A percentile compares a stretch with the other conserved stretches of the same genome.
Evolutionary conservation across 2,888 invertebrate genomes (phyloP).

Genomic region (Cosmorhoe ocellata): DNA sequence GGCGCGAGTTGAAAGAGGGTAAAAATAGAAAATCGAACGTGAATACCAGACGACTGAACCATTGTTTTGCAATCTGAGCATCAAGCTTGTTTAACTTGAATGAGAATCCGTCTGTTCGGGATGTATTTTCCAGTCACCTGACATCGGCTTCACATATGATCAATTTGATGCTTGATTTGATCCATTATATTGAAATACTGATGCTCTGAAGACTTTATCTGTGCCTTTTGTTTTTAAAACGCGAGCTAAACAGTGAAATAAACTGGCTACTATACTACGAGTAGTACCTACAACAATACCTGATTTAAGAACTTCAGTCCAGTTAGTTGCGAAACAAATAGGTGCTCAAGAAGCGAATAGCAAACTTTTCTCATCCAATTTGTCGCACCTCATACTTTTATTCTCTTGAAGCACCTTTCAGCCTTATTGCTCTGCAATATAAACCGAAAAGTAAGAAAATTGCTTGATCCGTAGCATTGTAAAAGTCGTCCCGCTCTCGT

Average conservation of each 20-base stretch:
- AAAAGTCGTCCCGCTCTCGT: conserved; percentile 71
- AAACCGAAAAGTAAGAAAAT: conserved; percentile 69
- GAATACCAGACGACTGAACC: conserved; percentile 29
- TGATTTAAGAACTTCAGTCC: conserved; percentile 43
- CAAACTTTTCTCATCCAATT: conserved; percentile 75
- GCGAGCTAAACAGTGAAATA: conserved; percentile 1
- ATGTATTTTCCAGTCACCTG: conserved; percentile 29
- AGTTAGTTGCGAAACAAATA: conserved; percentile 48
- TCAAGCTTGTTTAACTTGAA: conserved; percentile 33
- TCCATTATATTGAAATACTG: conserved; percentile 28
- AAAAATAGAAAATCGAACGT: conserved; percentile 27
- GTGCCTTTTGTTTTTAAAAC: neutral
- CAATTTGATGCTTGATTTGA: conserved; percentile 32
- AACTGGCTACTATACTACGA: no score
- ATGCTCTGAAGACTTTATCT: conserved; percentile 10
- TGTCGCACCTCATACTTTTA: conserved; percentile 74
- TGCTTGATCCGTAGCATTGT: conserved; percentile 75
- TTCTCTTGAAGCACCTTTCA: conserved; percentile 59
- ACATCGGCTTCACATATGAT: conserved; percentile 30
- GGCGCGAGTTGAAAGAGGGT: conserved; percentile 1
- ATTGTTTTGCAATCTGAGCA: conserved; percentile 34
- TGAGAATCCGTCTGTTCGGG: conserved; percentile 30
- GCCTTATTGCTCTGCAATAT: conserved; percentile 69
- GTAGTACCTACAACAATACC: conserved; percentile 30
- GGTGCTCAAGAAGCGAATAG: conserved; percentile 54